These are phyloP conservation scores for Heliothis subflexa DNA, from an alignment of 1,140 invertebrate genomes.

Conservation along the genomic window DNA sequence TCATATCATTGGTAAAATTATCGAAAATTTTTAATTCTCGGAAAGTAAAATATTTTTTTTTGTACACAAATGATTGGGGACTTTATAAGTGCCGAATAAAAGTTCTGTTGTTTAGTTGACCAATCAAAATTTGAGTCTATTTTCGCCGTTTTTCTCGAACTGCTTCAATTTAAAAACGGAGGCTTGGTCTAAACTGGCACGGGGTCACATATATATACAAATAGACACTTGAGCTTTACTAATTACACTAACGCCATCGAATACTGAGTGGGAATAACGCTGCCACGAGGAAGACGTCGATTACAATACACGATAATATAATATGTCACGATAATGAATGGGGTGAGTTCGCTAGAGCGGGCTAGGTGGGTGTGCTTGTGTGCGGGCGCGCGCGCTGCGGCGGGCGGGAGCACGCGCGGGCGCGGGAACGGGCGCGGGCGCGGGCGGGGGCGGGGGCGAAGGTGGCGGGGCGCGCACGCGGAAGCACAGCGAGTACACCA, in stretches of 20 bases:
- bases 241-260: constrained; percentile 17
- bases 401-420: constrained; percentile 6
- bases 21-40: constrained; percentile 60
- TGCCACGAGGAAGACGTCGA: constrained; percentile 37
- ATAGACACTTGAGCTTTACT: constrained; percentile 28
- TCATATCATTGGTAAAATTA: constrained; percentile 60
- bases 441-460: not conserved
- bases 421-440: constrained; percentile 12
- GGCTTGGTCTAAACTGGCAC: constrained; percentile 2
- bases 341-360: constrained; percentile 4
- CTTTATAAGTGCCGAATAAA: constrained; percentile 26
- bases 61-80: constrained; percentile 31
- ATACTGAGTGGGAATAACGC: constrained; percentile 24
- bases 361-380: not conserved
- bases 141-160: not conserved
- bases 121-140: not conserved
- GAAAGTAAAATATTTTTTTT: constrained; percentile 49
- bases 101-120: not conserved
- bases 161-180: constrained; percentile 5
- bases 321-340: constrained; percentile 11
- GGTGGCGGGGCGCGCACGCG: constrained; percentile 44
- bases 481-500: constrained; percentile 61
- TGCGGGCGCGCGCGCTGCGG: not conserved
- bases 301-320: constrained; percentile 7
- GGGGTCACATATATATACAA: constrained; percentile 1